These are phyloP conservation scores for Troilus luridus DNA, from an alignment of 2,888 invertebrate species.

Conservation along the genomic window DNA sequence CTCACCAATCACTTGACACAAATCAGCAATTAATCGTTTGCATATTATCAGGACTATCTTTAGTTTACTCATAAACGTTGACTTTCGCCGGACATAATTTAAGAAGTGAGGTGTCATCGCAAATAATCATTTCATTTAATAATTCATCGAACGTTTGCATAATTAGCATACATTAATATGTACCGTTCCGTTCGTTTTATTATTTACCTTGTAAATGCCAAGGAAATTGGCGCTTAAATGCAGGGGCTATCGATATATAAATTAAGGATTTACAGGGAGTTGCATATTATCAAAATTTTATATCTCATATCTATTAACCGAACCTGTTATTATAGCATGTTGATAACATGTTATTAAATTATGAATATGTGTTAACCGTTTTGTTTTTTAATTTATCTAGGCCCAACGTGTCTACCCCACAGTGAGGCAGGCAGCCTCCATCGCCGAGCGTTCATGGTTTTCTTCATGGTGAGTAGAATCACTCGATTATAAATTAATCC, in stretches of 20 bases:
- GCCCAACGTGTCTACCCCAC: conserved; percentile 48
- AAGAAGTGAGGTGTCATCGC: neutral
- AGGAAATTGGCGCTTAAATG: neutral
- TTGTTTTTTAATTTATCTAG: conserved; percentile 9
- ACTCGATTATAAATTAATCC: too few species aligned
- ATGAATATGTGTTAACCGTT: neutral
- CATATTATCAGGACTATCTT: neutral
- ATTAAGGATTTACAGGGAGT: neutral
- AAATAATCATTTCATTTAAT: conserved; percentile 7
- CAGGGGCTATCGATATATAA: neutral
- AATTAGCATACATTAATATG: conserved; percentile 2
- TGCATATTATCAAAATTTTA: neutral
- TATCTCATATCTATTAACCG: neutral
- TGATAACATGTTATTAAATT: neutral
- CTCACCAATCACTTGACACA: too few species aligned
- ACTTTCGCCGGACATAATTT: neutral
- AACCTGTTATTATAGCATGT: neutral
- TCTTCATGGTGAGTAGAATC: conserved; percentile 62
- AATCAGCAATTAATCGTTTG: too few species aligned
- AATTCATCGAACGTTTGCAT: neutral
- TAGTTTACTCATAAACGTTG: neutral
- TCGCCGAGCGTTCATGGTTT: conserved; percentile 63
- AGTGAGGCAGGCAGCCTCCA: conserved; percentile 59
- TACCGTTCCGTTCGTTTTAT: neutral
- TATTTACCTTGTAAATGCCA: neutral